Base-by-base conservation (phyloP, 2,888 invertebrate genomes). In the Caenorhabditis imperialis region DNA sequence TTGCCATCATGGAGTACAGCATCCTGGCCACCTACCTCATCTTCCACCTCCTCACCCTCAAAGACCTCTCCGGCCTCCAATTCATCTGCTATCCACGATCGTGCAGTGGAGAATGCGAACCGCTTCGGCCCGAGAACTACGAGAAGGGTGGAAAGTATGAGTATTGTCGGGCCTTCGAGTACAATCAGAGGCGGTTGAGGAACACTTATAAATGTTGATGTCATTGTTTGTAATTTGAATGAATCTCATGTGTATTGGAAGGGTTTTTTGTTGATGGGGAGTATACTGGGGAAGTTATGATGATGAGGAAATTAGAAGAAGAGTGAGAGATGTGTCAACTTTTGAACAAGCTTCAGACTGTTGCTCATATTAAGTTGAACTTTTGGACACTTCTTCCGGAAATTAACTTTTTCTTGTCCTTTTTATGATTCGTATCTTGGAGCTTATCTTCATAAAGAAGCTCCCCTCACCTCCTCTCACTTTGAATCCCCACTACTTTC, bases 51-150 rank as follows among this genome's bases (percentile, higher is more conserved):
- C 62, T 83, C 2, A 44, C 55, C 1, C 63, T 81, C 3, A 44
- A 80, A 33, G 86, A 86, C 61, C 75, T 85, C 20, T 55, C 80
- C 3, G 54, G 78, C 23, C 60, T 83, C 7, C 71, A 81, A 27
- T 82, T 86, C 69, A 75, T 86, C 37, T 86, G 86, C 47, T 86
- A 82, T 70, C 81, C 81, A 30, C 47, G 81, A 33, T 74, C 78
- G 4, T 75, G 75, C 47, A 77, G 78, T 50, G 86, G 86, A 53
- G 86, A 86, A 72, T 85, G 84, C 50, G 85, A 86, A 45, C 84
- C 85, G 3, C 37, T 86, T 44, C 60, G 70, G 6, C 84, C 84
- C 3, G 73, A 65, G 16, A 83, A 86, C 47, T 86, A 84, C 71
- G 53, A 62, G 18, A 78, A 78, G 33, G 82, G 74, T 30, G 72